Conservation (phyloP, 2,888 invertebrate genomes). For the Priocnemis perturbator region DNA sequence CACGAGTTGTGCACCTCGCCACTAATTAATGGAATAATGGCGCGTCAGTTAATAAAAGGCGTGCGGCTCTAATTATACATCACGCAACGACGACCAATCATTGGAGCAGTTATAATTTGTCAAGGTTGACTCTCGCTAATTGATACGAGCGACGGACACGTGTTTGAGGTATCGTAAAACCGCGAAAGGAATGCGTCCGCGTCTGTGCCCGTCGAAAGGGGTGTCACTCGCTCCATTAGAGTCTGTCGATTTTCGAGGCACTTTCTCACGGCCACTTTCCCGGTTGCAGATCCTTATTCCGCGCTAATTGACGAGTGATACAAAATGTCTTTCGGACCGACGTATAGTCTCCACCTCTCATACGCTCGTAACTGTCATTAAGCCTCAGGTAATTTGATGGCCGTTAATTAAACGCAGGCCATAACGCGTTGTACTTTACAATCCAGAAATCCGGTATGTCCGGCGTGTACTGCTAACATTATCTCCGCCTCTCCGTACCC, state of each 20-base stretch:
- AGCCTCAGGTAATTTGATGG: conserved; percentile 33
- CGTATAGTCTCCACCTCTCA: conserved; percentile 8
- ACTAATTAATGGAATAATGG: conserved; percentile 4
- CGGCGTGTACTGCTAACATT: conserved; percentile 12
- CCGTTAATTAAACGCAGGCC: conserved; percentile 35
- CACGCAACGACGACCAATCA: background rate
- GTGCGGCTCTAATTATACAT: conserved; percentile 12
- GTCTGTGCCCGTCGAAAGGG: no score
- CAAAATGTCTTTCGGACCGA: background rate
- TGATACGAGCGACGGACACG: background rate
- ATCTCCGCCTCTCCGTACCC: conserved; percentile 23
- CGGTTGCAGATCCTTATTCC: background rate
- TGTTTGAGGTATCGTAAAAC: background rate
- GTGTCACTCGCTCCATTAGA: no score
- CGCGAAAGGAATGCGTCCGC: no score
- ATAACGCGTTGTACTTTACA: conserved; percentile 29
- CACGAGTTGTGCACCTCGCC: conserved; percentile 2
- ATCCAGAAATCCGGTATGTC: conserved; percentile 44
- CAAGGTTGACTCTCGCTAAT: conserved; percentile 6
- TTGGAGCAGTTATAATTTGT: conserved; percentile 11
- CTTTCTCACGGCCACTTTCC: no score
- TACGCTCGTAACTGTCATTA: conserved; percentile 20
- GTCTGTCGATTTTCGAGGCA: no score
- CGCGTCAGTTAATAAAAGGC: conserved; percentile 11
- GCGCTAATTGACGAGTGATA: conserved; percentile 9